A percentile compares a stretch with the other conserved stretches of the same genome.
phyloP scores from a whole-genome alignment of 2,797 vertebrate species.

The Sciurus carolinensis region DNA sequence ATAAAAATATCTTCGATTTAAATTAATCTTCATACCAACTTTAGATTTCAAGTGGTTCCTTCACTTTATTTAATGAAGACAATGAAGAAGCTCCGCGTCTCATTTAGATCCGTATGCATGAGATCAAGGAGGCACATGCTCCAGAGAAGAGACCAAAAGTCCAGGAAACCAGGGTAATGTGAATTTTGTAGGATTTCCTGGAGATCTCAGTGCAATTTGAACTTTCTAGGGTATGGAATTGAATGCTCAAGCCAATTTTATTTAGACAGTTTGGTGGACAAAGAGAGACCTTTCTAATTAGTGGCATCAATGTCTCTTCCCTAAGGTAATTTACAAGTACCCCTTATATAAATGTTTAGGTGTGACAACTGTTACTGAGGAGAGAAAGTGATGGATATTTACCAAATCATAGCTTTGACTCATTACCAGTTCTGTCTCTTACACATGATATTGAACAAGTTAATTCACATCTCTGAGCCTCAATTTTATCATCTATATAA shows the following conservation, averaged over 20 bases:
- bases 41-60: neutral
- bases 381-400: neutral
- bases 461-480: neutral
- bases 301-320: neutral
- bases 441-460: neutral
- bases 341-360: neutral
- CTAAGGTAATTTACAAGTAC: neutral
- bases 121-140: neutral
- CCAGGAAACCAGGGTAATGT: neutral
- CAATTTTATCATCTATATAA: neutral
- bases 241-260: neutral
- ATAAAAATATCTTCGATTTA: neutral
- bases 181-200: neutral
- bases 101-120: neutral
- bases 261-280: neutral
- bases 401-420: neutral
- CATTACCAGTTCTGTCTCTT: neutral
- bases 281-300: neutral
- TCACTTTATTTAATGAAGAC: conserved; percentile 26
- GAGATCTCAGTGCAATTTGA: neutral
- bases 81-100: neutral
- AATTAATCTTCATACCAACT: neutral
- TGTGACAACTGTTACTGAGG: neutral
- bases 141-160: neutral
- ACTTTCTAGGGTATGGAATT: neutral